Evolutionary conservation across 2,113 vertebrate species (phyloP), one percentile per base, ranked within the genome.

Genomic region (Neogobius melanostomus): DNA sequence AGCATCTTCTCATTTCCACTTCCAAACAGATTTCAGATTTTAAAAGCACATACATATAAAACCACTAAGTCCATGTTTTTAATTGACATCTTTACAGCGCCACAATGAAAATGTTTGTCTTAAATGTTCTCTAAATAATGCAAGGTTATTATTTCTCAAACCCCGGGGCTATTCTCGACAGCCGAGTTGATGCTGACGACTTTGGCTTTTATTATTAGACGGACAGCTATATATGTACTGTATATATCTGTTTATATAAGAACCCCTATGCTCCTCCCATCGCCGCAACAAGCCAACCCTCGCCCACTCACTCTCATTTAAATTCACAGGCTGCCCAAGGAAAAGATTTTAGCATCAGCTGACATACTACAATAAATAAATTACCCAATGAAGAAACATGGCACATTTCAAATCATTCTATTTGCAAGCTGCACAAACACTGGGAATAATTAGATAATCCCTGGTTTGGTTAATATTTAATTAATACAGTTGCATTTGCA

Each of bases 371-470:
- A 50, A 8, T 42, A 59, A 8, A 4, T 53, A 73, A 57, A 76
- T 12, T 60, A 68, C 57, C 56, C 50, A 48, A 45, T 43, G 8
- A 36, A 9, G 60, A 64, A 45, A 64, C 51, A 60, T 11, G 46
- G 44, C 71, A 16, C 44, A 10, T 61, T 61, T 42, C 36, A 61
- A 15, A 61, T 61, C n/a, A 61, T 61, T 44, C 42, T 75, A 82
- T 80, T 77, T 77, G 47, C 28, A 53, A 17, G 50, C 65, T 46
- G 62, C 43, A 70, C 42, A n/a, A 44, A 61, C 43, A 61, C 8
- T 14, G 59, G 7, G 59, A 45, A 45, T 45, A 61, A 61, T 61
- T 44, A 15, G 7, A 61, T 61, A 61, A 61, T 45, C 59, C 42
- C 42, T 44, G n/a, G 42, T 61, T 45, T n/a, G 59, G 14, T n/a